Conservation (phyloP, 2,888 invertebrate species). For the Mycalesis mineus region DNA sequence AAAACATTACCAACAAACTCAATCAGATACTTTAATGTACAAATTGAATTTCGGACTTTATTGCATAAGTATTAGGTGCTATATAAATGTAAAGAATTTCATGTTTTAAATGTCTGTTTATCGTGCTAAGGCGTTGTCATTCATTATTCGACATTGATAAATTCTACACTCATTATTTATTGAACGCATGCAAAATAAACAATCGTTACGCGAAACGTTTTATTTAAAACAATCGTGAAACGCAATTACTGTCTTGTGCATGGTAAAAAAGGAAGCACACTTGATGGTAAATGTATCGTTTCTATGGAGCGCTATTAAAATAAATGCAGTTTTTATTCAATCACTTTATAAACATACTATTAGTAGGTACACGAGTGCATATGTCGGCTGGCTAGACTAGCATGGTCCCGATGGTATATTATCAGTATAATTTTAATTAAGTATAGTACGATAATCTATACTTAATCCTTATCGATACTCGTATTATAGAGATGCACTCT, state of each 20-base stretch:
- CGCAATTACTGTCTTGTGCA: constrained; percentile 12
- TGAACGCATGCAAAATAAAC: neutral
- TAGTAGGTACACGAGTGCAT: neutral
- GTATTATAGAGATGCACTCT: too few species aligned
- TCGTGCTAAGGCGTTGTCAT: neutral
- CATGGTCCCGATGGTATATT: neutral
- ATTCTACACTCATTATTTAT: constrained; percentile 8
- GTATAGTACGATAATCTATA: too few species aligned
- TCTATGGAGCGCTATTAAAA: constrained; percentile 4
- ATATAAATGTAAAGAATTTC: neutral
- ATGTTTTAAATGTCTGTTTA: neutral
- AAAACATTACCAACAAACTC: neutral
- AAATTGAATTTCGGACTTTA: constrained; percentile 2
- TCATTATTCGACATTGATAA: constrained; percentile 11
- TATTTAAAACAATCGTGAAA: constrained; percentile 19
- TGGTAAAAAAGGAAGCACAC: constrained; percentile 9
- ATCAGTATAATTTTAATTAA: neutral
- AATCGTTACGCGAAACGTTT: constrained; percentile 9
- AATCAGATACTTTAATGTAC: neutral
- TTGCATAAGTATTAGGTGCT: neutral
- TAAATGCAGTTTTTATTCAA: constrained; percentile 14
- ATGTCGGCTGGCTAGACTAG: neutral
- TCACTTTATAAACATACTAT: constrained; percentile 2
- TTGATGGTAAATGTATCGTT: constrained; percentile 7
- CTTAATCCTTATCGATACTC: too few species aligned